Base-by-base conservation (phyloP, 1,140 invertebrate species). In the Mycetomoellerius zeteki region DNA sequence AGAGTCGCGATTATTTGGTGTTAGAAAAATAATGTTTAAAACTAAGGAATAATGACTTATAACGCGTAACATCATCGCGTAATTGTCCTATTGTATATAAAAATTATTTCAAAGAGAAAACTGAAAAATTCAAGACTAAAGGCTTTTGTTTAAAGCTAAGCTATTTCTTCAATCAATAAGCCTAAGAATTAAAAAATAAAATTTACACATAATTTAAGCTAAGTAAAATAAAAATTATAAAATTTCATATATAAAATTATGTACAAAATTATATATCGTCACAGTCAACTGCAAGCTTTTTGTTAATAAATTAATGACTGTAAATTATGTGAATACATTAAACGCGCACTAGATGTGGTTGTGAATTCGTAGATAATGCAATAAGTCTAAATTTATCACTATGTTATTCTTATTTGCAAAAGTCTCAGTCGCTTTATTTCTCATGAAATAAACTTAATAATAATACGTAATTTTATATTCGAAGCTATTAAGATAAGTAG, bases 51-150 rank as follows among this genome's bases (percentile, higher is more conserved):
- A 54, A 12, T 81, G 33, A 56, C 87, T 89, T 58, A 24, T 67
- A 56, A 86, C 72, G 12, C 24, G 43, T 71, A 85, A 82, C 72
- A 14, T 86, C 54, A 58, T 88, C 56, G 54, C 65, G 58, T 76
- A 64, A 76, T 86, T 77, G 65, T 73, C 62, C 84, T 86, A 86
- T 12, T 21, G 43, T 77, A 69, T 76, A 16, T 81, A 86, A 58
- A 7, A 33, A 73, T 73, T 37, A 24, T 88, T 76, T 21, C 6
- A 10, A 58, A 73, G 62, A 67, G 6, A 54, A 19, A 81, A 52
- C 21, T 2, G 37, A 64, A n/a, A 24, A 50, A 62, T 76, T 5
- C n/a, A 52, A 82, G 33, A 52, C 19, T 67, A 71, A 43, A 69
- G 21, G 16, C 1, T 43, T 43, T 77, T 30, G 43, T 86, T 78